These are phyloP conservation scores for Aphelenchoides fujianensis DNA, from an alignment of 1,140 invertebrate genomes.

Conservation along the genomic window DNA sequence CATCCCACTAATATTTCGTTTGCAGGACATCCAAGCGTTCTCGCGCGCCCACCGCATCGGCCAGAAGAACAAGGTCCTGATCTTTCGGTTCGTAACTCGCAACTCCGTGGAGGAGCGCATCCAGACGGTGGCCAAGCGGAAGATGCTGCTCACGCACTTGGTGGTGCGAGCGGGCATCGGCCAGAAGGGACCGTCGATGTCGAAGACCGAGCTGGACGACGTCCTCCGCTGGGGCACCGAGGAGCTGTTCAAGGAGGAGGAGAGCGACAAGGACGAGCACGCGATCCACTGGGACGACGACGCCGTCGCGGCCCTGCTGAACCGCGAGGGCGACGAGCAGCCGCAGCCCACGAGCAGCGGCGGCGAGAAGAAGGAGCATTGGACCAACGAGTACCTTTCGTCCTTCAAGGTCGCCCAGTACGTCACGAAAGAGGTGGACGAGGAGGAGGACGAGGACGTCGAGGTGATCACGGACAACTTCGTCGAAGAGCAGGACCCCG, in stretches of 20 bases:
- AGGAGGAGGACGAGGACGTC: slow-evolving; percentile 87
- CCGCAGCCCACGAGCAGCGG: slow-evolving; percentile 69
- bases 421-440: slow-evolving; percentile 69
- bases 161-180: slow-evolving; percentile 94
- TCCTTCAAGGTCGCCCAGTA: slow-evolving; percentile 95
- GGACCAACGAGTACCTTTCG: slow-evolving; percentile 97
- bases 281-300: slow-evolving; percentile 94
- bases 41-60: slow-evolving; percentile 97
- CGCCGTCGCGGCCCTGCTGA: slow-evolving; percentile 85
- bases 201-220: slow-evolving; percentile 97
- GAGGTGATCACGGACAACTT: slow-evolving; percentile 90
- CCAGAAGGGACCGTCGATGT: slow-evolving; percentile 79
- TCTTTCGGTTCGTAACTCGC: slow-evolving; percentile 98
- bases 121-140: slow-evolving; percentile 78
- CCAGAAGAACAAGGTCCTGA: slow-evolving; percentile 99
- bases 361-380: slow-evolving; percentile 94
- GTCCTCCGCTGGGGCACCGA: slow-evolving; percentile 98
- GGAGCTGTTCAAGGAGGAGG: slow-evolving; percentile 85
- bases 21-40: slow-evolving; percentile 74
- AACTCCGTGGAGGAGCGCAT: slow-evolving; percentile 98
- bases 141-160: slow-evolving; percentile 99
- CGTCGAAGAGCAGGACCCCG: slow-evolving; percentile 92
- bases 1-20: too few relatives aligned
- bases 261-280: slow-evolving; percentile 53
- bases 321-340: slow-evolving; percentile 77